These are phyloP conservation scores for Operophtera brumata DNA, from an alignment of 2,888 invertebrate genomes.

Conservation along the genomic window DNA sequence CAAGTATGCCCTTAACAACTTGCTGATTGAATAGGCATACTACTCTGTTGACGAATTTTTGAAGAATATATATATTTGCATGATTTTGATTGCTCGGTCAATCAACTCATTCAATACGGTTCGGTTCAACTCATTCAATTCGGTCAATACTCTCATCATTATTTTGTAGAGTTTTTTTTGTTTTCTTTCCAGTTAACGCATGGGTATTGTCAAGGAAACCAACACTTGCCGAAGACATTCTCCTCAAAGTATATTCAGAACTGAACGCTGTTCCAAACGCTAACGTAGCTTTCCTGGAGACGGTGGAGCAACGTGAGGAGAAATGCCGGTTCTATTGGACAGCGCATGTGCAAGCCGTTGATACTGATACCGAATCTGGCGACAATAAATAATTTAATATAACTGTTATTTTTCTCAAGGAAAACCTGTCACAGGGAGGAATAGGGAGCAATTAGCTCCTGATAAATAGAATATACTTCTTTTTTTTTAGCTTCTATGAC, in stretches of 20 bases:
- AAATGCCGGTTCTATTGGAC: slow-evolving; percentile 58
- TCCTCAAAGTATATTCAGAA: slow-evolving; percentile 40
- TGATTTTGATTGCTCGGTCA: too few relatives aligned
- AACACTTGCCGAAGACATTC: slow-evolving; percentile 40
- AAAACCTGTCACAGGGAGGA: too few relatives aligned
- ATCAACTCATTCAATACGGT: too few relatives aligned
- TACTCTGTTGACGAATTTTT: too few relatives aligned
- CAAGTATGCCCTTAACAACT: too few relatives aligned
- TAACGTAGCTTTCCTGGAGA: slow-evolving; percentile 51
- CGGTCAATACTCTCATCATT: too few relatives aligned
- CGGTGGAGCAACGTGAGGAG: slow-evolving; percentile 50
- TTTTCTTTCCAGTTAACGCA: slow-evolving; percentile 52
- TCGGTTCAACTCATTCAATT: too few relatives aligned
- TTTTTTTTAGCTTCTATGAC: too few relatives aligned
- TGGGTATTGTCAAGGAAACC: slow-evolving; percentile 64
- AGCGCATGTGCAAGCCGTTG: slow-evolving; percentile 58
- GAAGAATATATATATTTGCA: too few relatives aligned
- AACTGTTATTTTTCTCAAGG: not conserved
- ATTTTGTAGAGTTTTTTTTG: not conserved
- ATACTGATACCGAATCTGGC: slow-evolving; percentile 7
- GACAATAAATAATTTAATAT: not conserved
- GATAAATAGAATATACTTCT: too few relatives aligned
- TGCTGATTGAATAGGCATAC: too few relatives aligned
- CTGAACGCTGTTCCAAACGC: slow-evolving; percentile 57
- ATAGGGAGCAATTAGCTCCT: too few relatives aligned